Percentiles rank a stretch among this genome's conserved stretches.
These are phyloP conservation scores for Acomys russatus DNA, from an alignment of 2,797 vertebrate species.

Conservation along the genomic window DNA sequence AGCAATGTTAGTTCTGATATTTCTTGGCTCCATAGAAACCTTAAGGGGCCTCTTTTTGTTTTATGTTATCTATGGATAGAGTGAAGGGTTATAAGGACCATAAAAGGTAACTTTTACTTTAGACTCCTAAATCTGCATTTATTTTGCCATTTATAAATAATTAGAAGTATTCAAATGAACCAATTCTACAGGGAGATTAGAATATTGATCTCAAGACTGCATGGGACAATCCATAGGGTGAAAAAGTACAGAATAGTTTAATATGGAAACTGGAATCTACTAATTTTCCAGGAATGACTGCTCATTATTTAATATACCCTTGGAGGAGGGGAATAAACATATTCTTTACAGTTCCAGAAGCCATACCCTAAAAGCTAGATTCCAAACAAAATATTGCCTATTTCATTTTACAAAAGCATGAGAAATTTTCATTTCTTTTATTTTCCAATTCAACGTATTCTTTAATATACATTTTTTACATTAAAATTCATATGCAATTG, in stretches of 20 bases:
- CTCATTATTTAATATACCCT: background rate
- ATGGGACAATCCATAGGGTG: background rate
- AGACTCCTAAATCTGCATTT: background rate
- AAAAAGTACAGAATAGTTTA: background rate
- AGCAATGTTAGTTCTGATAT: fast-evolving
- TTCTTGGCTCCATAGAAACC: background rate
- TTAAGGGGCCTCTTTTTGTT: background rate
- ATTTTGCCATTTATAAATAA: background rate
- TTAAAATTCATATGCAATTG: background rate
- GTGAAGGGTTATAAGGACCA: background rate
- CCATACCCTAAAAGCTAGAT: background rate
- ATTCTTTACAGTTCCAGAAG: background rate
- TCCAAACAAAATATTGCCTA: background rate
- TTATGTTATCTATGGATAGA: fast-evolving
- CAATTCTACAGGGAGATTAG: background rate
- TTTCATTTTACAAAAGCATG: background rate
- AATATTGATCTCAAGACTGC: background rate
- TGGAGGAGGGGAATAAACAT: background rate
- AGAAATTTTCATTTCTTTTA: background rate
- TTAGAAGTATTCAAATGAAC: background rate
- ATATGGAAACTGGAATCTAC: background rate
- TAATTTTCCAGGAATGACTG: background rate
- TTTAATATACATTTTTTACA: background rate
- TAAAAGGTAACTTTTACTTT: background rate
- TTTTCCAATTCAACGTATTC: background rate